Evolutionary conservation across 2,113 vertebrate species (phyloP), one percentile per base, ranked within the genome.

Genomic region (Sinocyclocheilus rhinocerous): DNA sequence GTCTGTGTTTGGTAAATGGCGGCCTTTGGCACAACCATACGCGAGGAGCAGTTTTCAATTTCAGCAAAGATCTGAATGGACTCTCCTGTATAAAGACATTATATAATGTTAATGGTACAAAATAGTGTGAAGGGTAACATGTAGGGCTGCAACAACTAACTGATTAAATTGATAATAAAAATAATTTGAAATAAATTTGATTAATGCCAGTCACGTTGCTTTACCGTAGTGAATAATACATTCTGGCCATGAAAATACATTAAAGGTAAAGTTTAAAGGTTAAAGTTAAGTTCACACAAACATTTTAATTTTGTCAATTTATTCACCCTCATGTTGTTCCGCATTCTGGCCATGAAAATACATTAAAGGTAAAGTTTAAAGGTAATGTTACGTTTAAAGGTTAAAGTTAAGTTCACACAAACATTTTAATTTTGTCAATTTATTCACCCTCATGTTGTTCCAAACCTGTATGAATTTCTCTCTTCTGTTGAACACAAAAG

Each of bases 1-100:
- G 97, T 98, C 95, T 99, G 98, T 0, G 98, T 99, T 96, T 99
- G 98, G 96, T 99, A 99, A 95, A 99, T 97, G 95, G 98, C 93
- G 87, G 98, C 98, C 95, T 99, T 99, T 94, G 98, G 98, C 95
- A 99, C 98, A 83, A 99, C 97, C 96, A 98, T 93, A 88, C 98
- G 96, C 89, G 98, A 99, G 77, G 98, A 99, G 94, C 98, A 99
- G 86, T 99, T 99, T 93, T 99, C 98, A 87, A 99, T 97, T 93
- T 99, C 98, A 10, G 98, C 98, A 85, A 99, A 99, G 91, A 99
- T 99, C 94, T 99, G 98, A 95, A 99, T 97, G 81, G 97, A 98
- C 95, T 99, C 98, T 95, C 98, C 98, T 99, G 87, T 0, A 73
- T 20, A 77, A 61, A 84, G 12, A 81, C 87, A 69, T 6, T 20